These are phyloP conservation scores for Podiceps cristatus DNA, from an alignment of 2,113 vertebrate genomes.

Conservation along the genomic window DNA sequence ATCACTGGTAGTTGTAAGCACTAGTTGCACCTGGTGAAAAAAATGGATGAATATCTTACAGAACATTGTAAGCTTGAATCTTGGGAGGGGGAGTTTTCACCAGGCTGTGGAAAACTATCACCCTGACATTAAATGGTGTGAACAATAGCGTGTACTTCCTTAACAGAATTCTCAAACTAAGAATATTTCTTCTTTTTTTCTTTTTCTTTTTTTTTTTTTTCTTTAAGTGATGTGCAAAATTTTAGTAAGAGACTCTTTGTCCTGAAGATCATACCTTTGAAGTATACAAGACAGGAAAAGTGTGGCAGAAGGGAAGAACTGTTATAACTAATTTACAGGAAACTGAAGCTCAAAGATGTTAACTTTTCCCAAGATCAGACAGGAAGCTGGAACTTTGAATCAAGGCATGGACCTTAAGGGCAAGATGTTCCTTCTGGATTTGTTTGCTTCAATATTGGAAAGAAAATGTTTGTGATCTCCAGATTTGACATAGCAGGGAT, in stretches of 20 bases:
- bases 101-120: neutral
- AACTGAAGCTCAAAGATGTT: neutral
- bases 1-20: neutral
- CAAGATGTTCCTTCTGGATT: constrained; percentile 14
- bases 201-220: neutral
- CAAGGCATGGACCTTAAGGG: neutral
- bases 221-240: neutral
- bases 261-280: neutral
- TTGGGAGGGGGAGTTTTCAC: neutral
- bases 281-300: neutral
- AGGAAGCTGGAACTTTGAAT: neutral
- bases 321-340: constrained; percentile 34
- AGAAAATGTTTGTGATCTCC: constrained; percentile 10
- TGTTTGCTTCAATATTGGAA: constrained; percentile 35
- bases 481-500: neutral
- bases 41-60: neutral
- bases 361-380: constrained; percentile 14
- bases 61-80: neutral
- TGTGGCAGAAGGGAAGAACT: neutral
- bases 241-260: neutral
- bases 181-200: neutral
- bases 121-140: neutral
- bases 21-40: neutral
- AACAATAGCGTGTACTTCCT: neutral
- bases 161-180: neutral